phyloP scores from a whole-genome alignment of 1,140 invertebrate species.

The Brachionus rotundiformis region DNA sequence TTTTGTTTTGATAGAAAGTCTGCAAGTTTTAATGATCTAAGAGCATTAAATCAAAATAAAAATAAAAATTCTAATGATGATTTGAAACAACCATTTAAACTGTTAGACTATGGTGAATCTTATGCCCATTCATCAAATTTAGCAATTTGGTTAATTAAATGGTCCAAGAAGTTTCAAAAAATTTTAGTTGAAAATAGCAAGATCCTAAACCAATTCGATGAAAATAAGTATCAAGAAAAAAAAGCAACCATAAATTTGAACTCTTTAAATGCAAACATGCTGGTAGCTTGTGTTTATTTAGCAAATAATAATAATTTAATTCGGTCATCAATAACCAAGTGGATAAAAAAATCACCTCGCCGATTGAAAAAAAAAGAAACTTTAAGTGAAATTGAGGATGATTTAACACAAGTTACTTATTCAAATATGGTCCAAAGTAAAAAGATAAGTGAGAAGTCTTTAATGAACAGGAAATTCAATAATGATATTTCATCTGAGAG shows the following conservation, averaged over 20 bases:
- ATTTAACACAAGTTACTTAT: slow-evolving; percentile 17
- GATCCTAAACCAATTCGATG: not conserved
- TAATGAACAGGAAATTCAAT: slow-evolving; percentile 29
- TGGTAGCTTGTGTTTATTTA: slow-evolving; percentile 31
- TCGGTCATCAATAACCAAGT: not conserved
- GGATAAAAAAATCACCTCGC: no score
- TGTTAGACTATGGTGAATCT: not conserved
- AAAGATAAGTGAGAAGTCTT: not conserved
- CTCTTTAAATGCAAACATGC: slow-evolving; percentile 21
- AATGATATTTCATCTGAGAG: slow-evolving; percentile 1
- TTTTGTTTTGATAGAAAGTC: not conserved
- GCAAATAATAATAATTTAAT: slow-evolving; percentile 10
- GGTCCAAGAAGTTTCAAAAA: slow-evolving; percentile 40
- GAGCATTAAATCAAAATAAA: no score
- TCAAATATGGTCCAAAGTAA: not conserved
- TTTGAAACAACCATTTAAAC: not conserved
- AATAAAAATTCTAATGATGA: no score
- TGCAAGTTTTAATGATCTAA: not conserved
- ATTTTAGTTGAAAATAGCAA: slow-evolving; percentile 1
- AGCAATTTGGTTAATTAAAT: slow-evolving; percentile 44
- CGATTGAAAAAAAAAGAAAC: not conserved
- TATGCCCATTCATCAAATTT: not conserved
- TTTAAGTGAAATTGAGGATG: not conserved
- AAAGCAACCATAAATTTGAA: slow-evolving; percentile 7
- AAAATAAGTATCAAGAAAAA: not conserved